These are phyloP conservation scores for Lepeophtheirus salmonis DNA, from an alignment of 1,140 invertebrate species.

Conservation along the genomic window DNA sequence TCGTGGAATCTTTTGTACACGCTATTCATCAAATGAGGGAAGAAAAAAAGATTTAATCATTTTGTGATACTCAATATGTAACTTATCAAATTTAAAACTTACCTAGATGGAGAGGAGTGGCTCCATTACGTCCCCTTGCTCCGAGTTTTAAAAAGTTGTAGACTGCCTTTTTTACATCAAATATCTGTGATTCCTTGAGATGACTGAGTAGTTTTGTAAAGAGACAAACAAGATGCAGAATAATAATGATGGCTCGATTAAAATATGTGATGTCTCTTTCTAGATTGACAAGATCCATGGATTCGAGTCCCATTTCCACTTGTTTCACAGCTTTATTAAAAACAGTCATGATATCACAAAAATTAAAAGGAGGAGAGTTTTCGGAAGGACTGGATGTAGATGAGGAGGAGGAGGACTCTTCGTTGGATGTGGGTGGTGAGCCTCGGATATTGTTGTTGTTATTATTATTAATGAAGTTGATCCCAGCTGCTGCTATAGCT, in stretches of 20 bases:
- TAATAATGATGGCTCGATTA: slow-evolving; percentile 63
- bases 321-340: slow-evolving; percentile 48
- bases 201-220: slow-evolving; percentile 36
- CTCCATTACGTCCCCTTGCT: slow-evolving; percentile 43
- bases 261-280: slow-evolving; percentile 51
- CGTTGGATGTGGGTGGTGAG: too few relatives aligned
- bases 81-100: neutral
- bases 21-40: slow-evolving; percentile 30
- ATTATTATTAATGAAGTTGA: neutral
- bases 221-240: slow-evolving; percentile 55
- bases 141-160: slow-evolving; percentile 53
- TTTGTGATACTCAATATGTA: neutral
- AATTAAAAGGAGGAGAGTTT: slow-evolving; percentile 43
- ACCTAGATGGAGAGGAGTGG: slow-evolving; percentile 54
- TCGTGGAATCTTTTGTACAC: slow-evolving; percentile 33
- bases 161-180: slow-evolving; percentile 26
- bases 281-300: slow-evolving; percentile 32
- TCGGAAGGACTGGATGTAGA: too few relatives aligned
- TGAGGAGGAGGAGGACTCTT: neutral
- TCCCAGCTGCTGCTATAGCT: neutral
- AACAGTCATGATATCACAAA: slow-evolving; percentile 58
- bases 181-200: slow-evolving; percentile 26
- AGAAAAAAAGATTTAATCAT: neutral
- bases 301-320: slow-evolving; percentile 22
- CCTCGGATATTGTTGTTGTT: too few relatives aligned